phyloP scores from a whole-genome alignment of 2,113 vertebrate genomes.

The Aphyosemion australe region DNA sequence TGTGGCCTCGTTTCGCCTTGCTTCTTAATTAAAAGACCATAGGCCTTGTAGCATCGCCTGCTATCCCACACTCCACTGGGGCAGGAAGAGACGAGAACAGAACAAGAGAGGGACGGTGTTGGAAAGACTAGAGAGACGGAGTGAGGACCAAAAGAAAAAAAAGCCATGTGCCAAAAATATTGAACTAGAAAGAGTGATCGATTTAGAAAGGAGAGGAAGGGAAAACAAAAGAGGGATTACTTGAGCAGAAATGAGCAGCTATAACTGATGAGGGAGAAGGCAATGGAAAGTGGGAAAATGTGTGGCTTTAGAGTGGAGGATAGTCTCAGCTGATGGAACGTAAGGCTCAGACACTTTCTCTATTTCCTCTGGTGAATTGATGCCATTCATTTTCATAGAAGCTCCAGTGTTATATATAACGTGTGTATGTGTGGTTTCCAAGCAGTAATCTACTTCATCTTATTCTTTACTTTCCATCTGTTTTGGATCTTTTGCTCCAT shows the following conservation, averaged over 20 bases:
- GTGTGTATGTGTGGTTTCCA: constrained; percentile 36
- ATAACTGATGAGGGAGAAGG: constrained; percentile 42
- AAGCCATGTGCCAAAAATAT: constrained; percentile 36
- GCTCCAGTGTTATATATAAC: constrained; percentile 19
- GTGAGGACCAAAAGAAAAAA: constrained; percentile 17
- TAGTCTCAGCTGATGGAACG: constrained; percentile 23
- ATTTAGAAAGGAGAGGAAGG: constrained; percentile 25
- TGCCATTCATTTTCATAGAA: constrained; percentile 58
- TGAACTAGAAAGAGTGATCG: constrained; percentile 37
- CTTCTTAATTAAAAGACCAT: constrained; percentile 75
- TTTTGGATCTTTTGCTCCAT: constrained; percentile 66
- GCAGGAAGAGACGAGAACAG: constrained; percentile 50
- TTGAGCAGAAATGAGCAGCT: constrained; percentile 28
- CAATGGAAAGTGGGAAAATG: constrained; percentile 45
- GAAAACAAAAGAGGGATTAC: constrained; percentile 35
- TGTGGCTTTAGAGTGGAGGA: constrained; percentile 36
- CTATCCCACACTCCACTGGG: constrained; percentile 61
- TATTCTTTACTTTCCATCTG: constrained; percentile 68
- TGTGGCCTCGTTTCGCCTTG: constrained; percentile 69
- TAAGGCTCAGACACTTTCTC: constrained; percentile 38
- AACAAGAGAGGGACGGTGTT: constrained; percentile 13
- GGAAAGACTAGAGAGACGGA: constrained; percentile 8
- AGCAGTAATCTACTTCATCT: constrained; percentile 64
- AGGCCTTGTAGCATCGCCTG: constrained; percentile 60
- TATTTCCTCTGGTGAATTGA: constrained; percentile 54